Evolutionary conservation across 2,113 vertebrate species (phyloP), one percentile per base, ranked within the genome.

Genomic region (Galemys pyrenaicus): DNA sequence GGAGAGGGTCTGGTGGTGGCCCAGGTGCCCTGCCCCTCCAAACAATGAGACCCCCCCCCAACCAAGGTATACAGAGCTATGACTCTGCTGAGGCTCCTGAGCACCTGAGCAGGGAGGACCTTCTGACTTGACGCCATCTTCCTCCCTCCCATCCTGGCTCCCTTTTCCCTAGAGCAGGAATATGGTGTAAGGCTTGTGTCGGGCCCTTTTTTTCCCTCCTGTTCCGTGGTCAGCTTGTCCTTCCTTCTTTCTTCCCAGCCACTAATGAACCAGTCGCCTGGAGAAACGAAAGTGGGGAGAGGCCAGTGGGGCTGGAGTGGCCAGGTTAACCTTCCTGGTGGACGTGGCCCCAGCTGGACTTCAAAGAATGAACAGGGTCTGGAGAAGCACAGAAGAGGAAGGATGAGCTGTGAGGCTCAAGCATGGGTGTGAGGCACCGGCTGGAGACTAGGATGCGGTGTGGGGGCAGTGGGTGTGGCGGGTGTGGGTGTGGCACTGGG

Each of bases 241-340:
- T 62, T 65, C 22, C 64, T 81, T 62, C 68, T 78, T 8, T 62
- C 51, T 73, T 85, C 19, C 11, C 26, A 65, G 51, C 3, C 26
- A 46, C 13, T 6, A 73, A 19, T 12, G 85, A 87, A 78, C 58
- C 58, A 56, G 8, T 67, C 7, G 0, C 9, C 1, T 4, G 6
- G 44, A 4, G 74, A 67, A 46, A 65, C 64, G 51, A 22, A 6
- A 26, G 35, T 28, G 22, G 20, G 54, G n/a, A 65, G 39, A 37
- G 5, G n/a, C 28, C 7, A 1, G 12, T 1, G 1, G 32, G 19
- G 12, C 77, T 93, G 84, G 7, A 9, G 30, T 37, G 79, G 37
- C 64, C 74, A 82, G 10, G 73, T 73, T 15, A 24, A 56, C 9
- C 79, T 87, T 93, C 88, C 78, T 91, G 78, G 49, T 92, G 39